phyloP scores from a whole-genome alignment of 2,797 vertebrate species.

The Sebastes cheni region DNA sequence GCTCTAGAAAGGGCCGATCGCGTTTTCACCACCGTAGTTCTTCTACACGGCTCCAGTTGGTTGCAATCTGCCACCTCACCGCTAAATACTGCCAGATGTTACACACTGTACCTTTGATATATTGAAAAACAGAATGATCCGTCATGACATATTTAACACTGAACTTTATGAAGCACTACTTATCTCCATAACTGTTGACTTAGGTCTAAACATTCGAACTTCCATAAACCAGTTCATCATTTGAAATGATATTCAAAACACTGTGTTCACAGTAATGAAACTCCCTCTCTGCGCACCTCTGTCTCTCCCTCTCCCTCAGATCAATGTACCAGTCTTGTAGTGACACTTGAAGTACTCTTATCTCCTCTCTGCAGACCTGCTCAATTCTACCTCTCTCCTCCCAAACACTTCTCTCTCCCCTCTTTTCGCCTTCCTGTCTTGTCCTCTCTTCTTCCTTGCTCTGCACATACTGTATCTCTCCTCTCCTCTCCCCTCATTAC shows the following conservation, averaged over 20 bases:
- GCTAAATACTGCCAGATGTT: too few species aligned
- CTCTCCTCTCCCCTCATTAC: slow-evolving; percentile 14
- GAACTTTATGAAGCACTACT: not conserved
- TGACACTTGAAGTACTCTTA: slow-evolving; percentile 80
- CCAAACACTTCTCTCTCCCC: not conserved
- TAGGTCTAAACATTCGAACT: not conserved
- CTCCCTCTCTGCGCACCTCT: slow-evolving; percentile 32
- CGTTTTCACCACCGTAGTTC: too few species aligned
- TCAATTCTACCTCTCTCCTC: slow-evolving; percentile 54
- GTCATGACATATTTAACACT: not conserved
- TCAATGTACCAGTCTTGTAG: slow-evolving; percentile 79
- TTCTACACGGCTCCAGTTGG: too few species aligned
- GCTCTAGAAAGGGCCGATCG: too few species aligned
- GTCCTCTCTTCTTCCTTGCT: slow-evolving; percentile 10
- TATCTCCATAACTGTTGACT: not conserved
- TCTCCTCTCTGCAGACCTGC: slow-evolving; percentile 78
- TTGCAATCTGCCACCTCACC: too few species aligned
- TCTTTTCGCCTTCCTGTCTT: slow-evolving; percentile 2
- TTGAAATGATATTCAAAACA: slow-evolving; percentile 55
- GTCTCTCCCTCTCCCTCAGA: slow-evolving; percentile 63
- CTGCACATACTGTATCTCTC: slow-evolving; percentile 25
- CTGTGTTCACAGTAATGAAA: slow-evolving; percentile 49
- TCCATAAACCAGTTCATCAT: not conserved
- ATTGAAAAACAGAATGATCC: not conserved
- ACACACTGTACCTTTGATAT: not conserved